phyloP scores from a whole-genome alignment of 2,113 vertebrate species.

The Corythoichthys haematopterus region DNA sequence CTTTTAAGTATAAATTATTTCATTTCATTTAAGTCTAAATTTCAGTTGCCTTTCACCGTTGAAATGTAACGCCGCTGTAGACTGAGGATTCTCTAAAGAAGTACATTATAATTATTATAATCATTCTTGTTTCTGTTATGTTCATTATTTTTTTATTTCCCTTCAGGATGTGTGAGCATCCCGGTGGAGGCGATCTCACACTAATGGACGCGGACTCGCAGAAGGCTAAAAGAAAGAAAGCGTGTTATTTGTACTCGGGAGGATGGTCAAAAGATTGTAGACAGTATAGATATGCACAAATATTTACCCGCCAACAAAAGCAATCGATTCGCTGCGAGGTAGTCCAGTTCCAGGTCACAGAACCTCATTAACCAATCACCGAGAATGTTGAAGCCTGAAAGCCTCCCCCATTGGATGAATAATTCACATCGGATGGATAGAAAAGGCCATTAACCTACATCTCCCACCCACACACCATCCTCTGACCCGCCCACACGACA shows the following conservation, averaged over 20 bases:
- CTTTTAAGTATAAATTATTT: background rate
- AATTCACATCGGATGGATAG: constrained; percentile 56
- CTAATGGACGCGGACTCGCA: constrained; percentile 57
- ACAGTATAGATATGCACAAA: constrained; percentile 1
- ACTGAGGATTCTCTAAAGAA: background rate
- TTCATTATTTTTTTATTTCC: constrained; percentile 80
- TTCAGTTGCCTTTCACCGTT: background rate
- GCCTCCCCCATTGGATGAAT: constrained; percentile 63
- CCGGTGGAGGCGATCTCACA: constrained; percentile 80
- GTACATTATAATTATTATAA: constrained; percentile 12
- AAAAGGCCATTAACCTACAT: constrained; percentile 65
- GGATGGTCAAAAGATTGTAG: background rate
- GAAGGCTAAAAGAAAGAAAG: constrained; percentile 42
- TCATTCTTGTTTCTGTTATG: constrained; percentile 38
- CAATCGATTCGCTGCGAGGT: constrained; percentile 10
- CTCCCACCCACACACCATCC: constrained; percentile 32
- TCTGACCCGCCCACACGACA: constrained; percentile 1
- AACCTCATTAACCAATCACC: constrained; percentile 50
- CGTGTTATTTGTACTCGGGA: constrained; percentile 9
- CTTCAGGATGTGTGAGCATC: constrained; percentile 96
- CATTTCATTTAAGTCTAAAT: background rate
- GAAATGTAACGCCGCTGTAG: background rate
- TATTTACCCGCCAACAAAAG: constrained; percentile 13
- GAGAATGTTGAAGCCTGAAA: constrained; percentile 47
- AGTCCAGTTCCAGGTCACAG: constrained; percentile 20